These are phyloP conservation scores for Tor tambroides DNA, from an alignment of 2,113 vertebrate genomes.

Conservation along the genomic window DNA sequence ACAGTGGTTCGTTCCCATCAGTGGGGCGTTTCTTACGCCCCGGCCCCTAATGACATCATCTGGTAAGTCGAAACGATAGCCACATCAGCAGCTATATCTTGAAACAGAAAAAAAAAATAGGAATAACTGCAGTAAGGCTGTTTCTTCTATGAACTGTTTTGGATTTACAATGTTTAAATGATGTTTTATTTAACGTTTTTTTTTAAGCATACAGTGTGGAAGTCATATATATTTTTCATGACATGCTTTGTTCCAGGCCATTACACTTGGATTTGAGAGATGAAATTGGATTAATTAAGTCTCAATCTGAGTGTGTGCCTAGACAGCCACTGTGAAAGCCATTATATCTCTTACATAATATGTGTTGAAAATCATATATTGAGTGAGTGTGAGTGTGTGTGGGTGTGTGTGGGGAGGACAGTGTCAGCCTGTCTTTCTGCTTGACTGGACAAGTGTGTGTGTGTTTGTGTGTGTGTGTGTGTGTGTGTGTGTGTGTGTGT, in stretches of 20 bases:
- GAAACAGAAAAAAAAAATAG: not conserved
- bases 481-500: not conserved
- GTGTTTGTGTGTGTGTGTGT: no score
- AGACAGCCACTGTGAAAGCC: conserved; percentile 37
- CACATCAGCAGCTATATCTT: not conserved
- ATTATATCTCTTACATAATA: conserved; percentile 53
- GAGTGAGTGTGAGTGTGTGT: conserved; percentile 39
- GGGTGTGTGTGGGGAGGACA: conserved; percentile 19
- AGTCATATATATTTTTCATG: conserved; percentile 40
- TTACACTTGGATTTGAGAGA: conserved; percentile 34
- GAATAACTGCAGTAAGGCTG: not conserved
- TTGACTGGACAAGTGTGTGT: conserved; percentile 41
- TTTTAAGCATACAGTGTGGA: not conserved
- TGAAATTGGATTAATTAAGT: conserved; percentile 48
- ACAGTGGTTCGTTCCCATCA: conserved; percentile 85
- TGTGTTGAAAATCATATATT: conserved; percentile 46
- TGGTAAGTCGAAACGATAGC: conserved; percentile 78
- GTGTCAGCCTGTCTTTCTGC: conserved; percentile 46
- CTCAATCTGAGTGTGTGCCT: conserved; percentile 41
- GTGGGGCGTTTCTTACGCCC: conserved; percentile 86
- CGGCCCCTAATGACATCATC: conserved; percentile 92
- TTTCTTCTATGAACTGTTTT: not conserved
- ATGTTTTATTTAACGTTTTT: not conserved
- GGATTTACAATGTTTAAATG: not conserved
- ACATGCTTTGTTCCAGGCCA: conserved; percentile 30